Evolutionary conservation across 2,797 vertebrate genomes (phyloP).

Genomic region (Rhinoraja longicauda): DNA sequence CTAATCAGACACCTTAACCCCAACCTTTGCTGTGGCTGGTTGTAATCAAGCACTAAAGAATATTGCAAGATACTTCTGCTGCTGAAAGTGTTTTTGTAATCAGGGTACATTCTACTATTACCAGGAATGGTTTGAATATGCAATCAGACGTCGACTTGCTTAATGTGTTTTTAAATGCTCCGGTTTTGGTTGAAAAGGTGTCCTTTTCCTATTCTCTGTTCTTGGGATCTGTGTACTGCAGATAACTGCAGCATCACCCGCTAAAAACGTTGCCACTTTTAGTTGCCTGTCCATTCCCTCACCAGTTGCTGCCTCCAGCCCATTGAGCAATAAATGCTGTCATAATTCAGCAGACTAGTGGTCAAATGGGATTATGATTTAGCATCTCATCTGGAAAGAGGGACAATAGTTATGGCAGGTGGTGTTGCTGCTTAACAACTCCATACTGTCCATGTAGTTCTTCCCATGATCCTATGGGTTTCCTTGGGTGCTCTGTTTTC

Average conservation of each 20-base stretch:
- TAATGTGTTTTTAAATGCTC: not conserved
- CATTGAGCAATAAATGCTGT: too few species aligned
- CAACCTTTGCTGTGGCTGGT: not conserved
- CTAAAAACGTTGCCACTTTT: not conserved
- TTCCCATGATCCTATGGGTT: too few species aligned
- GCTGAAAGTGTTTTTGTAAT: conserved; percentile 9
- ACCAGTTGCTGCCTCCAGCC: too few species aligned
- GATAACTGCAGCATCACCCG: not conserved
- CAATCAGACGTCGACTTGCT: not conserved
- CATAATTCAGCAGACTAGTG: too few species aligned
- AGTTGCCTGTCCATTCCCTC: too few species aligned
- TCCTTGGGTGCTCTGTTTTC: too few species aligned
- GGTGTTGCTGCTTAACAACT: too few species aligned
- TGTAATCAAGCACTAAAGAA: not conserved
- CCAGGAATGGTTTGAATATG: not conserved
- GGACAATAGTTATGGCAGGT: too few species aligned
- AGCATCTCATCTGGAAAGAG: too few species aligned
- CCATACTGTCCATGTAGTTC: too few species aligned
- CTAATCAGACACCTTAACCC: not conserved
- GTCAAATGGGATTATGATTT: too few species aligned
- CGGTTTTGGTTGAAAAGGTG: not conserved
- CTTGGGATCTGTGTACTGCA: not conserved
- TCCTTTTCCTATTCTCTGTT: too few species aligned
- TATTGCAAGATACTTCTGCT: not conserved
- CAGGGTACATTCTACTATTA: not conserved